Evolutionary conservation across 2,113 vertebrate species (phyloP), one percentile per base, ranked within the genome.

Genomic region (Benthochromis sp.): DNA sequence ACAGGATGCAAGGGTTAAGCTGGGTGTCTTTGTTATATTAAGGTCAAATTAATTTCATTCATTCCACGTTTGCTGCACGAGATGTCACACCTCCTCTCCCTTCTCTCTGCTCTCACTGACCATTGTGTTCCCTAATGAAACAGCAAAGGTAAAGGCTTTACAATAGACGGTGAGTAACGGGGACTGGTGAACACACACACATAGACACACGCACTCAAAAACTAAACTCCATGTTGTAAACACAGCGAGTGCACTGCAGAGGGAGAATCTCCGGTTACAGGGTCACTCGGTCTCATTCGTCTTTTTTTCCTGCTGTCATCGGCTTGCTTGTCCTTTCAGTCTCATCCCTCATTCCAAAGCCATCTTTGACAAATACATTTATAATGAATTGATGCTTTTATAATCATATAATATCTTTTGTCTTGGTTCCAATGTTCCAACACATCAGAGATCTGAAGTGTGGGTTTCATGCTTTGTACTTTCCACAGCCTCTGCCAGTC

Each of bases 61-160:
- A 73, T 73, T 45, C 40, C 89, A 94, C 90, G 92, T 95, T 94
- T 93, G 86, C 92, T 86, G 90, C 86, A 89, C 45, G 88, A 93
- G 50, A 86, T 88, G 79, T 89, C 61, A 24, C 89, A 43, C 83
- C 40, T 27, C 78, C 86, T 43, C 89, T 59, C 52, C 81, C 86
- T 27, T 69, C 88, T 85, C 90, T 92, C 63, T 76, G 82, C 92
- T 93, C 92, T 92, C 93, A 92, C 86, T 95, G 88, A 89, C 73
- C 16, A 38, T 66, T 55, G 88, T 89, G 92, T 88, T 94, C 27
- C 86, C 81, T 92, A 93, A 94, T 73, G 92, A 93, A 94, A 92
- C 91, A 91, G 90, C 93, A 94, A 94, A 90, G 83, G 88, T 92
- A 82, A 57, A 69, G 63, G 87, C 89, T 91, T 91, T 91, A 89